phyloP scores from a whole-genome alignment of 2,888 invertebrate species.

The Hypsopygia costalis region DNA sequence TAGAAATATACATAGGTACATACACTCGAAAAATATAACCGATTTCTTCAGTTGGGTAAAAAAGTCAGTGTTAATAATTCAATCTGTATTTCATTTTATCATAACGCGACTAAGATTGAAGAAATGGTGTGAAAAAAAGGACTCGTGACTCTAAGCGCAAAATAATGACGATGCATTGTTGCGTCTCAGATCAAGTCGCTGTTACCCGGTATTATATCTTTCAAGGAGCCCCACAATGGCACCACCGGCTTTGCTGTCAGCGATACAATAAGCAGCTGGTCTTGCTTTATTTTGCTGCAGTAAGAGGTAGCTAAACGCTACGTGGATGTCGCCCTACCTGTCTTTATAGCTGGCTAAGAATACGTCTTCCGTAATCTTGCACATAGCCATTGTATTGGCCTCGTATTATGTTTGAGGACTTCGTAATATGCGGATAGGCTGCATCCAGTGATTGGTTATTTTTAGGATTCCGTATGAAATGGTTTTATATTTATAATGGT shows the following conservation, averaged over 20 bases:
- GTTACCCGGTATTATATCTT: constrained; percentile 75
- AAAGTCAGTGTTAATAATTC: too few relatives aligned
- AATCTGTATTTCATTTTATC: constrained; percentile 20
- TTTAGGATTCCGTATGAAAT: not conserved
- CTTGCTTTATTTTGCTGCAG: constrained; percentile 54
- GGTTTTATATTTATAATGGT: too few relatives aligned
- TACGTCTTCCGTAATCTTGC: constrained; percentile 34
- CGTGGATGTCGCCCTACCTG: constrained; percentile 60
- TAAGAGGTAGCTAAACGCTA: constrained; percentile 38
- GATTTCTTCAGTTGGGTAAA: too few relatives aligned
- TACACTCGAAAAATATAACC: too few relatives aligned
- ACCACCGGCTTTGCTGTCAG: constrained; percentile 66
- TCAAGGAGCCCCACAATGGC: constrained; percentile 59
- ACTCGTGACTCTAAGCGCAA: constrained; percentile 47
- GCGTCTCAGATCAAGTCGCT: constrained; percentile 65
- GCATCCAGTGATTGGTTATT: too few relatives aligned
- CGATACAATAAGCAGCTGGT: constrained; percentile 70
- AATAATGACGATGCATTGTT: constrained; percentile 70
- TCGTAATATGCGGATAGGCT: not conserved
- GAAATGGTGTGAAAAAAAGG: constrained; percentile 42
- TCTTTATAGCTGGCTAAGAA: constrained; percentile 39
- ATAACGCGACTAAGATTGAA: constrained; percentile 26
- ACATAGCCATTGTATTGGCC: constrained; percentile 39
- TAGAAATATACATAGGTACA: too few relatives aligned
- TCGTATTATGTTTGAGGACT: constrained; percentile 28